Conservation (phyloP, 2,888 invertebrate species). For the Nudaria mundana region DNA sequence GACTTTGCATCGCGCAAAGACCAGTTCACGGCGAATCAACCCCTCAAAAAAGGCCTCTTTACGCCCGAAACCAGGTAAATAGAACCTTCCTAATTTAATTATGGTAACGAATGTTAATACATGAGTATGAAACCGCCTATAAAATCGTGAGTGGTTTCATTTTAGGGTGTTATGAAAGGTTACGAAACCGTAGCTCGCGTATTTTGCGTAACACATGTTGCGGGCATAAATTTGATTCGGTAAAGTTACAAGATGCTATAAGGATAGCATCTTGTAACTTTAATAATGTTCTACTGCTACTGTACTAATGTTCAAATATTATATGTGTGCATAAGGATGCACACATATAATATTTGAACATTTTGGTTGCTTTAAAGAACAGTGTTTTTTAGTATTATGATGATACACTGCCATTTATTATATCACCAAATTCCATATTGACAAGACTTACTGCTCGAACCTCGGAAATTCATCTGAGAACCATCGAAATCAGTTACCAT, state of each 20-base stretch:
- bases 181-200: slow-evolving; percentile 13
- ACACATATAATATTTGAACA: too few species aligned
- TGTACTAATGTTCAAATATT: too few species aligned
- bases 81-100: slow-evolving; percentile 28
- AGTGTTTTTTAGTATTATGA: too few species aligned
- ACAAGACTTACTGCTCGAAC: too few species aligned
- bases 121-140: slow-evolving; percentile 11
- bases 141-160: slow-evolving; percentile 6
- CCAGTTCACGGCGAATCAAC: slow-evolving; percentile 87
- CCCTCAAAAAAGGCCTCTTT: slow-evolving; percentile 88
- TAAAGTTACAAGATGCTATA: neutral
- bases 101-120: slow-evolving; percentile 16
- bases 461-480: too few species aligned
- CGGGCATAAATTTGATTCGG: neutral
- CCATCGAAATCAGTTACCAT: too few species aligned
- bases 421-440: too few species aligned
- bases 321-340: too few species aligned
- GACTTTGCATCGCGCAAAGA: slow-evolving; percentile 90
- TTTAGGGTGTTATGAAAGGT: slow-evolving; percentile 9
- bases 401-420: too few species aligned
- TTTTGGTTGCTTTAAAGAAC: too few species aligned
- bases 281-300: too few species aligned
- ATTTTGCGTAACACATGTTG: slow-evolving; percentile 18
- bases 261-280: too few species aligned
- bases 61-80: slow-evolving; percentile 84